A percentile compares a stretch with the other conserved stretches of the same genome.
Evolutionary conservation across 2,797 vertebrate genomes (phyloP).

Genomic region (Myripristis jacobus): DNA sequence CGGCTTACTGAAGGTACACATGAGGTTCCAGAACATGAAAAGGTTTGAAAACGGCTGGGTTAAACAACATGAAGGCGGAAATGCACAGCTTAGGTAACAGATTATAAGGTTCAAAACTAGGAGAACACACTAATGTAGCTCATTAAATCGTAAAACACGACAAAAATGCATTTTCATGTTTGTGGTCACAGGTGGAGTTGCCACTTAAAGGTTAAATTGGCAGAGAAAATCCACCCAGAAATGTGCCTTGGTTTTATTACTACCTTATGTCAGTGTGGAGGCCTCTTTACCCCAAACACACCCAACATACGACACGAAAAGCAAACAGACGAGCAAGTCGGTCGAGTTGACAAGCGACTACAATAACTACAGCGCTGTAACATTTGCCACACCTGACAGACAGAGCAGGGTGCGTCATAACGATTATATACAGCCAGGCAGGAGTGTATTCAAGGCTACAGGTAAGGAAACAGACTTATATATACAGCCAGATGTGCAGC

Average conservation of each 20-base stretch:
- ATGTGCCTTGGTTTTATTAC: not conserved
- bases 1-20: no score
- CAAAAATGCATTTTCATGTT: not conserved
- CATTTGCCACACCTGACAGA: conserved; percentile 31
- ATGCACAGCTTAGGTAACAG: not conserved
- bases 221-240: not conserved
- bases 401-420: not conserved
- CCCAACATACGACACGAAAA: conserved; percentile 21
- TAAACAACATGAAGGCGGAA: not conserved
- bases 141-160: not conserved
- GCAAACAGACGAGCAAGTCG: conserved; percentile 53
- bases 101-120: not conserved
- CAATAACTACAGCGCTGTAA: conserved; percentile 1
- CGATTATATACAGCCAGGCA: not conserved
- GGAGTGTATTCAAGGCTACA: not conserved
- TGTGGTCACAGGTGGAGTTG: not conserved
- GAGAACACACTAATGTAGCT: not conserved
- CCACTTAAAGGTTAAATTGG: not conserved
- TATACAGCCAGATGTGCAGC: not conserved
- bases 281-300: conserved; percentile 31
- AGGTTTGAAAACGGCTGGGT: no score
- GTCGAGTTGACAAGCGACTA: conserved; percentile 52
- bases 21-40: no score
- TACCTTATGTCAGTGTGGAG: not conserved
- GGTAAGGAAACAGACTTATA: no score